Evolutionary conservation across 37 sponge, comb jelly and placozoan genomes (phyloP).

Genomic region (Aplysina aerophoba): DNA sequence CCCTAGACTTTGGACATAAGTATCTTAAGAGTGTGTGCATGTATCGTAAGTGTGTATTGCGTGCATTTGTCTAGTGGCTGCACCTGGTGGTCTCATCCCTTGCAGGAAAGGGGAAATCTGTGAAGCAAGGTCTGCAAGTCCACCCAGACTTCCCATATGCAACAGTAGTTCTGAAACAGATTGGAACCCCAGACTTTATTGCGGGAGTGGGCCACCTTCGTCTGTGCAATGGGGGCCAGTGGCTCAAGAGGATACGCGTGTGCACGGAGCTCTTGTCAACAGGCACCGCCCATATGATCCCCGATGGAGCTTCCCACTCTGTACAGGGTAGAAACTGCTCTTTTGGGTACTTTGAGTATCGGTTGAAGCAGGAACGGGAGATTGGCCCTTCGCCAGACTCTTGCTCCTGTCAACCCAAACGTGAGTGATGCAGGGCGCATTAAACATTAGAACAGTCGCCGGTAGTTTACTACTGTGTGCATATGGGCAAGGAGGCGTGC

Average conservation of each 20-base stretch:
- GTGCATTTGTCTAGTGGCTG: too few species aligned
- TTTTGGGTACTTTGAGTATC: slow-evolving; percentile 29
- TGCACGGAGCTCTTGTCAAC: slow-evolving; percentile 18
- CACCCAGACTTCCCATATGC: slow-evolving; percentile 1
- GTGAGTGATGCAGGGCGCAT: not conserved
- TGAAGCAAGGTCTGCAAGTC: not conserved
- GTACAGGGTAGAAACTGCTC: slow-evolving; percentile 17
- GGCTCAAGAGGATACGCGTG: not conserved
- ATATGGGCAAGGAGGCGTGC: too few species aligned
- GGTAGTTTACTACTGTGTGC: too few species aligned
- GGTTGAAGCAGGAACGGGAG: too few species aligned
- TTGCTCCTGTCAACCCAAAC: not conserved
- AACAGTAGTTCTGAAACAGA: not conserved
- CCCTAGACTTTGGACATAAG: too few species aligned
- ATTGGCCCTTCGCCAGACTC: not conserved
- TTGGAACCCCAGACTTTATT: slow-evolving; percentile 3
- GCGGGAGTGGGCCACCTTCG: not conserved
- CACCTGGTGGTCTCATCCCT: too few species aligned
- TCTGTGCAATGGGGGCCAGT: not conserved
- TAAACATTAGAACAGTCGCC: too few species aligned
- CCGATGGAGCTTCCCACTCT: not conserved
- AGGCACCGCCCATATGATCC: not conserved
- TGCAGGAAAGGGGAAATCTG: not conserved
- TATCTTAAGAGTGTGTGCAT: too few species aligned
- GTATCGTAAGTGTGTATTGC: too few species aligned